Percentiles rank a stretch among this genome's conserved stretches.
These are phyloP conservation scores for Bolborhynchus lineola DNA, from an alignment of 2,113 vertebrate species.

Conservation along the genomic window DNA sequence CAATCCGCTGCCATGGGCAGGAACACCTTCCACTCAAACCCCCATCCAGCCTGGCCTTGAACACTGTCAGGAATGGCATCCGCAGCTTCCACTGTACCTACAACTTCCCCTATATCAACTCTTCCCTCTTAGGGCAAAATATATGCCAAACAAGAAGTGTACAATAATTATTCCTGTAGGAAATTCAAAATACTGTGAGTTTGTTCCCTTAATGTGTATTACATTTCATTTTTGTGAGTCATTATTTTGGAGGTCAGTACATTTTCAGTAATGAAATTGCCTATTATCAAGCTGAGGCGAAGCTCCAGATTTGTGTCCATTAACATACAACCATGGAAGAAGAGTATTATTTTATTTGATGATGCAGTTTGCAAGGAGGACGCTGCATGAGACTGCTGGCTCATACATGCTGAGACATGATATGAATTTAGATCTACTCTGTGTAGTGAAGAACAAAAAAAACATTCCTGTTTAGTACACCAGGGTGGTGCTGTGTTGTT, in stretches of 20 bases:
- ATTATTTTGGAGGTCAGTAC: background rate
- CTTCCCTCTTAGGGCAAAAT: background rate
- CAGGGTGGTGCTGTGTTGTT: background rate
- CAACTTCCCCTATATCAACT: background rate
- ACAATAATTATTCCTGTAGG: background rate
- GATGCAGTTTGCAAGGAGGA: background rate
- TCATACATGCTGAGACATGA: background rate
- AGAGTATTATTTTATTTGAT: constrained; percentile 1
- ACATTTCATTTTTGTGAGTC: background rate
- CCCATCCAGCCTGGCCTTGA: background rate
- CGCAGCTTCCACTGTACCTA: background rate
- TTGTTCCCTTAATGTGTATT: background rate
- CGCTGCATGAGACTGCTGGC: background rate
- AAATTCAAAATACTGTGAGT: background rate
- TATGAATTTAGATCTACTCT: background rate
- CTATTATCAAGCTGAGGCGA: background rate
- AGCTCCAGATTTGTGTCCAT: background rate
- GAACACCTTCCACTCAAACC: background rate
- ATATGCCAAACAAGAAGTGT: background rate
- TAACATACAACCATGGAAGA: background rate
- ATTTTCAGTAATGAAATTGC: background rate
- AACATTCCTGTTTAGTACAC: background rate
- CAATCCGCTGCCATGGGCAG: background rate
- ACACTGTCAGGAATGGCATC: background rate
- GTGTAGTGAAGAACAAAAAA: background rate